A percentile compares a stretch with the other conserved stretches of the same genome.
These are phyloP conservation scores for Pantelozetes paolii DNA, from an alignment of 2,888 invertebrate genomes.

Conservation along the genomic window DNA sequence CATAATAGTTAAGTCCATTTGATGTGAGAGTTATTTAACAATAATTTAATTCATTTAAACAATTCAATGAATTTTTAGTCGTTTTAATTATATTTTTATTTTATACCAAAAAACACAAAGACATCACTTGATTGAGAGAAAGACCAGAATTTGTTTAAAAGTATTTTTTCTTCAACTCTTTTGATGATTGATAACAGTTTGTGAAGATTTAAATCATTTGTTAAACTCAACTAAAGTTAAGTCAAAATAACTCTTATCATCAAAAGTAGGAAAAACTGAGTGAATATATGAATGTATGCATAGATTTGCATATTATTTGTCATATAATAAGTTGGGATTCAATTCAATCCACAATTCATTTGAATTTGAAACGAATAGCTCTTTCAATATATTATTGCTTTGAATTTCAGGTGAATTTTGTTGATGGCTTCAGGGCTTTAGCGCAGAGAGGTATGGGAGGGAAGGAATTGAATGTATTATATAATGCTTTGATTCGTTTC, in stretches of 20 bases:
- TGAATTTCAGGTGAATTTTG: slow-evolving; percentile 30
- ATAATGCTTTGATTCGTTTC: not conserved
- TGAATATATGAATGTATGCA: not conserved
- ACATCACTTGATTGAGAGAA: not conserved
- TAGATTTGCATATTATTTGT: slow-evolving; percentile 35
- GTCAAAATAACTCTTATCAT: not conserved
- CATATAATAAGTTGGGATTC: slow-evolving; percentile 23
- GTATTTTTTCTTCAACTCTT: not conserved
- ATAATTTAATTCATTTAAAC: not conserved
- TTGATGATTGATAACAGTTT: not conserved
- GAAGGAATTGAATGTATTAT: slow-evolving; percentile 17
- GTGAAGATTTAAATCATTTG: slow-evolving; percentile 7
- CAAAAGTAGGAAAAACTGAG: not conserved
- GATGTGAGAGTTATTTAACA: not conserved
- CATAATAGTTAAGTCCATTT: too few species aligned
- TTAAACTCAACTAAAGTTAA: not conserved
- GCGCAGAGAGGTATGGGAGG: not conserved
- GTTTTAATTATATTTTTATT: not conserved
- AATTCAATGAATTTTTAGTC: not conserved
- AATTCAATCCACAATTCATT: slow-evolving; percentile 30
- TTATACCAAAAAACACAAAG: not conserved
- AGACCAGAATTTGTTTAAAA: not conserved
- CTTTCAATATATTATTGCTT: not conserved
- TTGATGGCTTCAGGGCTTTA: slow-evolving; percentile 18
- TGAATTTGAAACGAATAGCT: slow-evolving; percentile 25